These are phyloP conservation scores for Synanthedon myopaeformis DNA, from an alignment of 2,888 invertebrate genomes.

Conservation along the genomic window DNA sequence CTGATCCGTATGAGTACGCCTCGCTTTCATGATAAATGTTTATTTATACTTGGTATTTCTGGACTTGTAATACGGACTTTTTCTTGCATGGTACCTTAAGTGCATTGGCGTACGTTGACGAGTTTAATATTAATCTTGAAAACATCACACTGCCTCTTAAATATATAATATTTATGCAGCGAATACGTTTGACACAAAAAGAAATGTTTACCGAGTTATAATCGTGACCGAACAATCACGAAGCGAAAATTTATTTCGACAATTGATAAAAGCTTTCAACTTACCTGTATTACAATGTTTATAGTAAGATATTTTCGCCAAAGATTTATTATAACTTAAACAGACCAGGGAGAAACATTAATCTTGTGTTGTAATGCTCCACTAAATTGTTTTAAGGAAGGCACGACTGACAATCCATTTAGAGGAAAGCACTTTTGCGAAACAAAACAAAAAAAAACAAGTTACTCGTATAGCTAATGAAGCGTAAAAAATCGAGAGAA, in stretches of 20 bases:
- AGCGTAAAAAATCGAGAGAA: conserved; percentile 36
- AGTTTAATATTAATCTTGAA: neutral
- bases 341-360: conserved; percentile 33
- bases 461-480: conserved; percentile 35
- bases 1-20: conserved; percentile 18
- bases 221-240: conserved; percentile 41
- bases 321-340: conserved; percentile 45
- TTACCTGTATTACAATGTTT: conserved; percentile 17
- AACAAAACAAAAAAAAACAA: conserved; percentile 34
- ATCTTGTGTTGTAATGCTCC: conserved; percentile 35
- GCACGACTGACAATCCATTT: conserved; percentile 42
- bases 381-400: conserved; percentile 44
- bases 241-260: conserved; percentile 35
- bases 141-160: conserved; percentile 12
- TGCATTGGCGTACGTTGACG: neutral
- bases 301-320: conserved; percentile 19
- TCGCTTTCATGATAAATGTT: conserved; percentile 31
- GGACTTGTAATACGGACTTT: neutral
- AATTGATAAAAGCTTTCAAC: conserved; percentile 33
- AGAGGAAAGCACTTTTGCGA: conserved; percentile 27
- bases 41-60: conserved; percentile 20
- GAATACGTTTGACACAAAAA: conserved; percentile 9
- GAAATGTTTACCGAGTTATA: conserved; percentile 20
- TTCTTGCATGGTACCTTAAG: neutral
- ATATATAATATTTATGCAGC: conserved; percentile 24